These are phyloP conservation scores for Heteromurus nitidus DNA, from an alignment of 2,888 invertebrate genomes.

Conservation along the genomic window DNA sequence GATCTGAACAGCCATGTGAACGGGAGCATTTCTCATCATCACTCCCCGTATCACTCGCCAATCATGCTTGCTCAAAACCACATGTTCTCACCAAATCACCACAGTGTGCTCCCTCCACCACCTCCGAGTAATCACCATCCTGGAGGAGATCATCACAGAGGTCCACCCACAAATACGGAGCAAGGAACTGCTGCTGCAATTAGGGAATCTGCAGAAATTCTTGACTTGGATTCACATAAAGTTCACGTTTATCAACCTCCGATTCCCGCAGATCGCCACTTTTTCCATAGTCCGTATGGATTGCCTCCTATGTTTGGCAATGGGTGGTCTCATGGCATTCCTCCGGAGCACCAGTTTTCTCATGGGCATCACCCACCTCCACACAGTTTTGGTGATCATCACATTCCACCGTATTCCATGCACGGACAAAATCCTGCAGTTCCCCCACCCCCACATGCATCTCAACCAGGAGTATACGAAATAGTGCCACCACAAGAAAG, in stretches of 20 bases:
- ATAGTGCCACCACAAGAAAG: conserved; percentile 32
- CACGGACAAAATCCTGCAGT: conserved; percentile 49
- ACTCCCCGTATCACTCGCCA: conserved; percentile 61
- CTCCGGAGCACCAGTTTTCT: conserved; percentile 61
- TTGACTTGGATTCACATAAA: conserved; percentile 92
- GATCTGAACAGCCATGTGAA: conserved; percentile 78
- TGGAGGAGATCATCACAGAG: conserved; percentile 44
- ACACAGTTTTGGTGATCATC: conserved; percentile 51
- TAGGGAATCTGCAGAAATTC: conserved; percentile 84
- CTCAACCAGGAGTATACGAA: conserved; percentile 55
- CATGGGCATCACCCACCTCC: conserved; percentile 64
- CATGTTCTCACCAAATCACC: conserved; percentile 58
- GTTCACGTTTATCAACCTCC: conserved; percentile 82
- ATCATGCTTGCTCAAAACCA: conserved; percentile 67
- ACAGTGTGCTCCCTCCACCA: conserved; percentile 34
- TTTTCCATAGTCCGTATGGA: conserved; percentile 72
- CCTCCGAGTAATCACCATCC: conserved; percentile 65
- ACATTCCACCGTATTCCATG: conserved; percentile 57
- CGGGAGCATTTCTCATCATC: conserved; percentile 60
- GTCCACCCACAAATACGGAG: conserved; percentile 71
- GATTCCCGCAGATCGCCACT: conserved; percentile 54
- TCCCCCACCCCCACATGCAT: conserved; percentile 42
- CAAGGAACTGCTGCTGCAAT: conserved; percentile 68
- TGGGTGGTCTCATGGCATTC: conserved; percentile 67
- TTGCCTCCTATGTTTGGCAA: conserved; percentile 68